Evolutionary conservation across 1,140 invertebrate species (phyloP).

Genomic region (Lucilia cuprina): DNA sequence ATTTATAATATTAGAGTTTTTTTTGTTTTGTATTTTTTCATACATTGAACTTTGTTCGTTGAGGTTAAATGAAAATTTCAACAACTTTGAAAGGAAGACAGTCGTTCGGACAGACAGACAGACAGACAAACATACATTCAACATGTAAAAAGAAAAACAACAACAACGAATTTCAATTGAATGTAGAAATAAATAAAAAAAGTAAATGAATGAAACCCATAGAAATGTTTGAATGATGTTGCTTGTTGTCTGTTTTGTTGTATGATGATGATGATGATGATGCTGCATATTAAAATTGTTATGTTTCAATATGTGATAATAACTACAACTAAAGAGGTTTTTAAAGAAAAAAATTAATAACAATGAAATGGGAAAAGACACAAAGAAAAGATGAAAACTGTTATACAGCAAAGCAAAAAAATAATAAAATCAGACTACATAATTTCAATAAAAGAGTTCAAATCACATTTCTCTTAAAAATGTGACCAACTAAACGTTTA

Average conservation of each 20-base stretch:
- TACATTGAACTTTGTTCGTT: not conserved
- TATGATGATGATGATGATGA: not conserved
- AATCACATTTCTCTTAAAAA: too few species aligned
- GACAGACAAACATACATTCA: not conserved
- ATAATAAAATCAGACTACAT: too few species aligned
- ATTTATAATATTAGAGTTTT: not conserved
- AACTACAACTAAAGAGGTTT: not conserved
- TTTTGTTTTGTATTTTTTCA: not conserved
- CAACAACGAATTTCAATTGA: not conserved
- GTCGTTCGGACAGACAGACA: too few species aligned
- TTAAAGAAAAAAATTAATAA: too few species aligned
- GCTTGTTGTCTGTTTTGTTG: not conserved
- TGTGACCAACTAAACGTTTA: too few species aligned
- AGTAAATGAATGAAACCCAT: constrained; percentile 1
- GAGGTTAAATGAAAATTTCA: constrained; percentile 7
- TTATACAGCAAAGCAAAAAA: too few species aligned
- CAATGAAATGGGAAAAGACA: too few species aligned
- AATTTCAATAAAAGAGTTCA: too few species aligned
- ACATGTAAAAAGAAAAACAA: not conserved
- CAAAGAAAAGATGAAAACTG: too few species aligned
- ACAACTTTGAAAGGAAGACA: not conserved
- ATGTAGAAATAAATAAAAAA: not conserved
- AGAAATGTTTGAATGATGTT: constrained; percentile 16
- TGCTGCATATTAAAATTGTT: not conserved
- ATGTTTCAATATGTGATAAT: not conserved